Conservation (phyloP, 1,140 invertebrate genomes). For the Riptortus pedestris region DNA sequence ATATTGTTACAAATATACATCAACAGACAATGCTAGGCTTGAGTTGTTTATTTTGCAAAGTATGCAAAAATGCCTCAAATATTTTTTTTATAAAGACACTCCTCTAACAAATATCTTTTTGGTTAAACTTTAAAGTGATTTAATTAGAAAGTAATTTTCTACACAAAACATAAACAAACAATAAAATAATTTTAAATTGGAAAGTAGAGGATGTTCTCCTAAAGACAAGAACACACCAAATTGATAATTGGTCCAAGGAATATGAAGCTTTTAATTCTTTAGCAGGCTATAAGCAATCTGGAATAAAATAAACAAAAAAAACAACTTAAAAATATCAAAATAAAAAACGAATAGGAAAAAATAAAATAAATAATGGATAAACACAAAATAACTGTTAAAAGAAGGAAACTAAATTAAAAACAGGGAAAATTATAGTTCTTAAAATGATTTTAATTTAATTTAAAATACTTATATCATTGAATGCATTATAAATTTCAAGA, state of each 20-base stretch:
- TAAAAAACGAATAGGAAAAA: conserved; percentile 30
- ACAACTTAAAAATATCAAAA: conserved; percentile 34
- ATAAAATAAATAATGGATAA: conserved; percentile 26
- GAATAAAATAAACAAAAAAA: conserved; percentile 31
- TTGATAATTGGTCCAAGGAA: background rate
- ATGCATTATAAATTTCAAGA: too few relatives aligned
- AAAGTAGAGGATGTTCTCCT: too few relatives aligned
- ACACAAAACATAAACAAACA: background rate
- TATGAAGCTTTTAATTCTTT: conserved; percentile 19
- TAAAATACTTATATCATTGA: too few relatives aligned
- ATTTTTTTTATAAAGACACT: background rate
- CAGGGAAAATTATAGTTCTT: background rate
- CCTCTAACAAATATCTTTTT: background rate
- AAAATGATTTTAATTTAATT: background rate
- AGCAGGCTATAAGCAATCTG: conserved; percentile 25
- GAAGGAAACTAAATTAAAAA: background rate
- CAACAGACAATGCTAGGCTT: conserved; percentile 9
- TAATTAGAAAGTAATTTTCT: background rate
- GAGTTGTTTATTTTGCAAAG: background rate
- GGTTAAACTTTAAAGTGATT: background rate
- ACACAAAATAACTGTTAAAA: conserved; percentile 28
- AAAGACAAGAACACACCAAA: too few relatives aligned
- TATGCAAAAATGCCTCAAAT: background rate
- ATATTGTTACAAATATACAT: conserved; percentile 5
- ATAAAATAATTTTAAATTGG: too few relatives aligned